Percentiles rank a stretch among this genome's conserved stretches.
Conservation (phyloP, 1,140 invertebrate species). For the Drosophila orena region DNA sequence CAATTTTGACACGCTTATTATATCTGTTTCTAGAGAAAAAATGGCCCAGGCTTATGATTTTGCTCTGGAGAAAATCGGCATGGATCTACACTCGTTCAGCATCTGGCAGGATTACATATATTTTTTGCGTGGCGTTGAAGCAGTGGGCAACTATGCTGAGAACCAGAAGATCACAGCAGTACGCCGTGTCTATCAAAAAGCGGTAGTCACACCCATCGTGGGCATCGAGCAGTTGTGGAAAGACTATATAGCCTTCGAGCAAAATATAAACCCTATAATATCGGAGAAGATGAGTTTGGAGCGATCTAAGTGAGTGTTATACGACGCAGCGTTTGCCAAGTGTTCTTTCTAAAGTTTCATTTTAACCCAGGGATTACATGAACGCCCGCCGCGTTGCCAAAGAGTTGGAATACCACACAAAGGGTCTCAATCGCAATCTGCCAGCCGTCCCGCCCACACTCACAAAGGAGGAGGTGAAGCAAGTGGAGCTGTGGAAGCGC, state of each 20-base stretch:
- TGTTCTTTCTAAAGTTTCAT: background rate
- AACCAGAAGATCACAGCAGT: constrained; percentile 99
- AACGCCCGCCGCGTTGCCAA: constrained; percentile 98
- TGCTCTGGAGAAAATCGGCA: constrained; percentile 99
- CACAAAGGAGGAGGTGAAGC: constrained; percentile 96
- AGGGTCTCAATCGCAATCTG: constrained; percentile 97
- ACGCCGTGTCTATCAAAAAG: constrained; percentile 97
- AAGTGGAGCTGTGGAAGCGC: constrained; percentile 99
- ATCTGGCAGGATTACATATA: constrained; percentile 99
- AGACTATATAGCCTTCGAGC: constrained; percentile 97
- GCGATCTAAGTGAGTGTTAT: constrained; percentile 75
- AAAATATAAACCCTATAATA: constrained; percentile 98
- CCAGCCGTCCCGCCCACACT: constrained; percentile 97
- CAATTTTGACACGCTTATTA: background rate
- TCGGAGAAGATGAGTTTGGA: constrained; percentile 88
- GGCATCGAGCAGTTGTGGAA: constrained; percentile 99
- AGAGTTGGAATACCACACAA: constrained; percentile 97
- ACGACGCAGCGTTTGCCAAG: background rate
- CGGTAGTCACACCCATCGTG: constrained; percentile 98
- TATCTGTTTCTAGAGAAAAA: constrained; percentile 91
- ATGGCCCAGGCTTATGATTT: constrained; percentile 99
- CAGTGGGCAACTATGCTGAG: constrained; percentile 99
- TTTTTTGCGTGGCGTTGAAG: constrained; percentile 98
- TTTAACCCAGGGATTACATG: constrained; percentile 93
- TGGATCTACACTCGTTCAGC: constrained; percentile 97